A percentile compares a stretch with the other conserved stretches of the same genome.
phyloP scores from a whole-genome alignment of 2,888 invertebrate genomes.

The Melinaea menophilus region DNA sequence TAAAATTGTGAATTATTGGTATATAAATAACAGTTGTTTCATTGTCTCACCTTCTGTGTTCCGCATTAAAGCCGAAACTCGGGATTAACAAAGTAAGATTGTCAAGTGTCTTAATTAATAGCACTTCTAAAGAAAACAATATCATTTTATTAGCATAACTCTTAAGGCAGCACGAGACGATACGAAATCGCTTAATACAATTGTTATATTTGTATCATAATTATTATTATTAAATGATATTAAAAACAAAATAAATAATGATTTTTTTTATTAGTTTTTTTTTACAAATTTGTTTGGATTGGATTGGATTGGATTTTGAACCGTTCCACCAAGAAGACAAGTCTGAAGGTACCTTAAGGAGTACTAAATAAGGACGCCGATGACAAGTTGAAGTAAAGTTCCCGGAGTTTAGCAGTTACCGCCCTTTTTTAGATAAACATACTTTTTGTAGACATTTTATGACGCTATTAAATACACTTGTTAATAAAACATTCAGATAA shows the following conservation, averaged over 20 bases:
- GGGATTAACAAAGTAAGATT: slow-evolving; percentile 73
- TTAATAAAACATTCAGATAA: slow-evolving; percentile 28
- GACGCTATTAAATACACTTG: slow-evolving; percentile 34
- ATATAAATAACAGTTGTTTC: slow-evolving; percentile 68
- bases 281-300: no score
- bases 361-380: slow-evolving; percentile 46
- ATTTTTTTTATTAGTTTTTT: no score
- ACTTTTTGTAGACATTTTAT: slow-evolving; percentile 38
- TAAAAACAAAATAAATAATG: no score
- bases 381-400: slow-evolving; percentile 45
- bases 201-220: no score
- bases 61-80: slow-evolving; percentile 62
- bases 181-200: not conserved
- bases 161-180: slow-evolving; percentile 38
- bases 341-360: slow-evolving; percentile 31
- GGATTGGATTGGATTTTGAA: not conserved
- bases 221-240: no score
- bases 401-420: slow-evolving; percentile 40
- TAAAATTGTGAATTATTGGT: slow-evolving; percentile 65
- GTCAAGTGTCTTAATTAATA: slow-evolving; percentile 75
- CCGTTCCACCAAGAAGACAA: not conserved
- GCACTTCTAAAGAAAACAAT: slow-evolving; percentile 77
- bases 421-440: slow-evolving; percentile 40
- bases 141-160: slow-evolving; percentile 75
- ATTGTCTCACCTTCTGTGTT: slow-evolving; percentile 69